phyloP scores from a whole-genome alignment of 2,888 invertebrate genomes.

The Brassicogethes aeneus region DNA sequence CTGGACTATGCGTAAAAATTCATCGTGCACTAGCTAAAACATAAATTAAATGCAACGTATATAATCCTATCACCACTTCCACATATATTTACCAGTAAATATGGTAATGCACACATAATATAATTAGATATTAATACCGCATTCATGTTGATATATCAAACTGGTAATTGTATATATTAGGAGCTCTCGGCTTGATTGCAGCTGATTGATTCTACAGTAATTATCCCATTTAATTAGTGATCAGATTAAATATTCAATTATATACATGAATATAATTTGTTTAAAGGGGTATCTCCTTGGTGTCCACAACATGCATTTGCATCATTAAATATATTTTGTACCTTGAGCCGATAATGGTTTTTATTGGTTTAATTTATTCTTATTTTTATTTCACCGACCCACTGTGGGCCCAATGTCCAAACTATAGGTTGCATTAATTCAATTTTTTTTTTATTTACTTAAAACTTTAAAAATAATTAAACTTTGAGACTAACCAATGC shows the following conservation, averaged over 20 bases:
- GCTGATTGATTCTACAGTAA: slow-evolving; percentile 20
- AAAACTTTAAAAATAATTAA: no score
- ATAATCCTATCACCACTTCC: not conserved
- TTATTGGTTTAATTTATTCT: no score
- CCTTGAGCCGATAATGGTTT: no score
- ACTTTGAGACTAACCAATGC: no score
- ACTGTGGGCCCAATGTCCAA: no score
- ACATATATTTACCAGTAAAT: not conserved
- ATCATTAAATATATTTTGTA: no score
- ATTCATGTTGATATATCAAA: slow-evolving; percentile 6
- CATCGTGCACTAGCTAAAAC: not conserved
- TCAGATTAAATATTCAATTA: slow-evolving; percentile 19
- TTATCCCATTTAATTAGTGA: slow-evolving; percentile 22
- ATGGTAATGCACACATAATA: not conserved
- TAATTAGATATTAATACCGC: slow-evolving; percentile 10
- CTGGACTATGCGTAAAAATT: no score
- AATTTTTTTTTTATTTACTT: no score
- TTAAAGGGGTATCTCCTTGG: not conserved
- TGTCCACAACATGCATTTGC: no score
- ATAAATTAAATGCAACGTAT: not conserved
- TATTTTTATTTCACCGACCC: no score
- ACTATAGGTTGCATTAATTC: no score
- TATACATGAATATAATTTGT: slow-evolving; percentile 13
- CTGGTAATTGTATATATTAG: slow-evolving; percentile 7
- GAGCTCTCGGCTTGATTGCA: slow-evolving; percentile 14